phyloP scores from a whole-genome alignment of 1,140 invertebrate species.

The Tetramorium simillimum region DNA sequence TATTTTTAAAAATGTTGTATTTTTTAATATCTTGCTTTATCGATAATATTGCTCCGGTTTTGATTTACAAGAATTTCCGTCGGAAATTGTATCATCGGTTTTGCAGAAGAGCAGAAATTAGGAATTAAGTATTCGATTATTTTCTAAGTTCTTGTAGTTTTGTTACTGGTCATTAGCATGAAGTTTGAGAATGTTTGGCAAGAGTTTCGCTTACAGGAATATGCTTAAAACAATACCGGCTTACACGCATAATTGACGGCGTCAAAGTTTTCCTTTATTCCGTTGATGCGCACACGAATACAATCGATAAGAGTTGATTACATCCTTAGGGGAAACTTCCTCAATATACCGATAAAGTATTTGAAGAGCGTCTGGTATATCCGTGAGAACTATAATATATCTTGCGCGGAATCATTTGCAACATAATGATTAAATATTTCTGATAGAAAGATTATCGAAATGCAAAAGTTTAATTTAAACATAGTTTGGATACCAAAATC shows the following conservation, averaged over 20 bases:
- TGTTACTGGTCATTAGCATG: background rate
- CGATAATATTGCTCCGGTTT: background rate
- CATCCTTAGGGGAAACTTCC: constrained; percentile 63
- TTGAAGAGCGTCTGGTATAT: constrained; percentile 50
- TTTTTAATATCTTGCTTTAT: background rate
- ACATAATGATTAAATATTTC: constrained; percentile 49
- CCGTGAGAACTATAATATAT: constrained; percentile 27
- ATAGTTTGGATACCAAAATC: background rate
- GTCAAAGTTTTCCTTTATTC: constrained; percentile 73
- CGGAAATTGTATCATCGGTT: background rate
- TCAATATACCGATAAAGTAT: constrained; percentile 62
- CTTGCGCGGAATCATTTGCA: background rate
- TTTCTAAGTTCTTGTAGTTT: background rate
- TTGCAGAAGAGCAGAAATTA: background rate
- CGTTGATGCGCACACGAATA: constrained; percentile 2
- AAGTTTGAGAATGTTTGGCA: constrained; percentile 17
- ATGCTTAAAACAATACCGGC: constrained; percentile 58
- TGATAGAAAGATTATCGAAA: constrained; percentile 10
- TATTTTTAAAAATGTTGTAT: background rate
- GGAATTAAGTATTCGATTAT: background rate
- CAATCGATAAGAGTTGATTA: constrained; percentile 68
- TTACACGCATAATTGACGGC: constrained; percentile 66
- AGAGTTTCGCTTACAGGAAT: constrained; percentile 42
- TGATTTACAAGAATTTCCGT: background rate
- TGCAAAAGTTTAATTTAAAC: constrained; percentile 27